Conservation (phyloP, 2,888 invertebrate species). For the Sisyra nigra region DNA sequence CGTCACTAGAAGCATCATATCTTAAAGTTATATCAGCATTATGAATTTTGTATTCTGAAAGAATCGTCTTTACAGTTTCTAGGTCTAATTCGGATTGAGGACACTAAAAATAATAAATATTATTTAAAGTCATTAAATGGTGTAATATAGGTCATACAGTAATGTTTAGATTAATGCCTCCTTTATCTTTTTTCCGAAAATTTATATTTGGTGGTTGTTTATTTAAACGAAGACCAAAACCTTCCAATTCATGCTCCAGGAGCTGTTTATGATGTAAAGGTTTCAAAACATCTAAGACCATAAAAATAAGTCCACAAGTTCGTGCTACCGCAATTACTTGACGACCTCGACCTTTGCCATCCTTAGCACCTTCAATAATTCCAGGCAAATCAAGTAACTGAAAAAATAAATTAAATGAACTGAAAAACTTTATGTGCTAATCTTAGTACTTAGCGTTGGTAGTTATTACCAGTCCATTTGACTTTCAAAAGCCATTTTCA, state of each 20-base stretch:
- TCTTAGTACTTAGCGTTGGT: no score
- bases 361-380: conserved; percentile 99
- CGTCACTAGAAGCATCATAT: conserved; percentile 92
- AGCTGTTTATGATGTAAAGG: conserved; percentile 92
- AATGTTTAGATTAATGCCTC: conserved; percentile 88
- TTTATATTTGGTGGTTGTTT: conserved; percentile 95
- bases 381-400: conserved; percentile 95
- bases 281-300: conserved; percentile 93
- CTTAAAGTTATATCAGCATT: conserved; percentile 94
- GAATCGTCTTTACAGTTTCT: conserved; percentile 88
- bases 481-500: no score
- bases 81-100: conserved; percentile 85
- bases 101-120: conserved; percentile 32
- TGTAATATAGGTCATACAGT: conserved; percentile 39
- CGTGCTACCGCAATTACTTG: conserved; percentile 98
- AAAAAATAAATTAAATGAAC: background rate
- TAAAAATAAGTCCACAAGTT: conserved; percentile 94
- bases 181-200: conserved; percentile 95
- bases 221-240: conserved; percentile 91
- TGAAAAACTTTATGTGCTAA: conserved; percentile 7
- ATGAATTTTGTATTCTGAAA: conserved; percentile 96
- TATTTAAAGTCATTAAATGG: background rate
- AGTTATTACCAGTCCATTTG: no score
- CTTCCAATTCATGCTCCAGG: conserved; percentile 96
- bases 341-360: conserved; percentile 96